A percentile compares a stretch with the other conserved stretches of the same genome.
Conservation (phyloP, 1,140 invertebrate genomes). For the Laupala kohalensis region DNA sequence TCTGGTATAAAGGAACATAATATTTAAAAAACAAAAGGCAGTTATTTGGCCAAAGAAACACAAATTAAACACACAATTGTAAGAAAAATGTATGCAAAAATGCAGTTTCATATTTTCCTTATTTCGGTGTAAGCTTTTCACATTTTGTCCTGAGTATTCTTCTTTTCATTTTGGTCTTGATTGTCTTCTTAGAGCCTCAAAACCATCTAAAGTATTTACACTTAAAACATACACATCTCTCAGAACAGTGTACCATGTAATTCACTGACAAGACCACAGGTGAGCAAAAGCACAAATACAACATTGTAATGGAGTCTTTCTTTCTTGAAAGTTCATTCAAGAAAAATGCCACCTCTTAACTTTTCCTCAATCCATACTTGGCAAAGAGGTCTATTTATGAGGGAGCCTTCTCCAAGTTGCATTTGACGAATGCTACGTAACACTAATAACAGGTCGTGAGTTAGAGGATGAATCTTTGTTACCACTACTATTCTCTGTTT, state of each 20-base stretch:
- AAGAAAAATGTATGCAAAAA: constrained; percentile 12
- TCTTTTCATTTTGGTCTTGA: constrained; percentile 7
- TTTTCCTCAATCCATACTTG: background rate
- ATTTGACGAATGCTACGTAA: constrained; percentile 20
- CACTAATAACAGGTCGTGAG: constrained; percentile 21
- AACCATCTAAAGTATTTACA: background rate
- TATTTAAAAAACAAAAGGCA: constrained; percentile 7
- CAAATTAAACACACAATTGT: constrained; percentile 7
- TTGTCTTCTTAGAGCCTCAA: constrained; percentile 8
- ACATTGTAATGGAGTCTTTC: background rate
- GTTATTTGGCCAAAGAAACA: constrained; percentile 12
- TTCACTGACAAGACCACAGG: background rate
- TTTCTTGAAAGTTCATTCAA: background rate
- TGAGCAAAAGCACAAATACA: background rate
- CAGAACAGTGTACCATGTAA: background rate
- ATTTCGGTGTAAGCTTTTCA: constrained; percentile 2
- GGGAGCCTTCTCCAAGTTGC: background rate
- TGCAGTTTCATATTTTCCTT: constrained; percentile 9
- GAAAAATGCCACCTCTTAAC: background rate
- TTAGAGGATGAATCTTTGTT: constrained; percentile 16
- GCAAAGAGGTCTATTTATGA: background rate
- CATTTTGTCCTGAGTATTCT: constrained; percentile 14
- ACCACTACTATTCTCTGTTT: constrained; percentile 28
- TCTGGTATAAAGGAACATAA: constrained; percentile 13
- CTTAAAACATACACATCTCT: background rate